Base-by-base conservation (phyloP, 1,140 invertebrate species). In the Listronotus bonariensis region DNA sequence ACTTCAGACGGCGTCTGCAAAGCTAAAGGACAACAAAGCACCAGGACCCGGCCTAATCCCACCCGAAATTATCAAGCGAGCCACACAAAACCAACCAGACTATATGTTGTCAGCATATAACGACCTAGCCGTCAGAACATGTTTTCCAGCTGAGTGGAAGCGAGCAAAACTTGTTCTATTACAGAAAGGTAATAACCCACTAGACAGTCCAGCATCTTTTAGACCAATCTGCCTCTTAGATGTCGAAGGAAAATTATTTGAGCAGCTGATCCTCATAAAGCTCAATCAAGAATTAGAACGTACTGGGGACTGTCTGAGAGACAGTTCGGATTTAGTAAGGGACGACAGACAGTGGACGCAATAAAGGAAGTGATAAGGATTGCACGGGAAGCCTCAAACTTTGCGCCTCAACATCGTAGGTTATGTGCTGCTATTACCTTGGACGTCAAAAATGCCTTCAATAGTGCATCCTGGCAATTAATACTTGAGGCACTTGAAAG, bases 171-270 rank as follows among this genome's bases (percentile, higher is more conserved):
- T 61, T n/a, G 42, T 63, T 1, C 51, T 63, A 6, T 63, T 3
- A 5, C 10, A 41, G 52, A 61, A 41, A 12, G 18, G 26, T 11
- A 54, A 0, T 46, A 46, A 8, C 9, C 26, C 17, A n/a, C 2
- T 49, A 14, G 58, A 51, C 3, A 42, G 51, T 12, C 45, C 48
- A n/a, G 10, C 14, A 11, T 49, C 58, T 5, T 63, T 36, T 9
- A 53, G 49, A 45, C 51, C 60, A 6, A 54, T 63, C 31, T 63
- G 60, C 32, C 14, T 63, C 6, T 34, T 63, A 41, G 43, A 54
- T 17, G 17, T 42, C 4, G 45, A 51, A 17, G 36, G 51, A 7
- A 63, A 63, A 46, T 26, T 63, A 5, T 53, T 17, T 14, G 60
- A 54, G 17, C 51, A 63, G 8, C 38, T 63, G 20, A n/a, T 63